Evolutionary conservation across 1,140 invertebrate species (phyloP), one percentile per base, ranked within the genome.

Genomic region (Ridgeia piscesae): DNA sequence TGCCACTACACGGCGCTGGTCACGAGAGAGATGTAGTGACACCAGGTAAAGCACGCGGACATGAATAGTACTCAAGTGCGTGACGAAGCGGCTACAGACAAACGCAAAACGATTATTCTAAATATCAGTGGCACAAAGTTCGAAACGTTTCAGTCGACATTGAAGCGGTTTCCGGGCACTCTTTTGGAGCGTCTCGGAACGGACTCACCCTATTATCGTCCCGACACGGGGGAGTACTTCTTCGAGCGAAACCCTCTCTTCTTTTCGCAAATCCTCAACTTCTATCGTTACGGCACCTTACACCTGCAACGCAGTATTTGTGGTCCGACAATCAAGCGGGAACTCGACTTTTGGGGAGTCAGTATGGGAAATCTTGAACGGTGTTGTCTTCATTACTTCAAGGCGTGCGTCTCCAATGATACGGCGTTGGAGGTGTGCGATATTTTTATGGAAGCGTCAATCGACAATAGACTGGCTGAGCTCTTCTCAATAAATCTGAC

Each of bases 221-320:
- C 34, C 89, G 89, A 90, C 14, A 8, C 2, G 9, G 89, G 31
- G 6, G 89, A 90, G 89, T 90, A 90, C 89, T 90, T 34, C 89
- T 90, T 92, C 89, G 88, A 90, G 27, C 33, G 92, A 31, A 35
- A 92, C 35, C 89, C 35, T 6, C 31, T 11, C 6, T 35, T 88
- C 35, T 92, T 92, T 58, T 34, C 31, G 21, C 88, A 88, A 42
- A 90, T 92, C n/a, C 89, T 92, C 35, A 90, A 92, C 35, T 92
- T 42, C 34, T 92, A 91, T 14, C 89, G 90, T 0, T 91, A 35
- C 35, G 96, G 96, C 35, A 95, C 96, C 92, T 94, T 96, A 14
- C 96, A 96, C 93, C 95, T 96, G 89, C 96, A 96, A 1, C 93
- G 95, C 50, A 95, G 96, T 93, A 94, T 96, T 34, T 96, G 96